A percentile compares a stretch with the other conserved stretches of the same genome.
phyloP scores from a whole-genome alignment of 2,888 invertebrate species.

The Eilema sororculum region DNA sequence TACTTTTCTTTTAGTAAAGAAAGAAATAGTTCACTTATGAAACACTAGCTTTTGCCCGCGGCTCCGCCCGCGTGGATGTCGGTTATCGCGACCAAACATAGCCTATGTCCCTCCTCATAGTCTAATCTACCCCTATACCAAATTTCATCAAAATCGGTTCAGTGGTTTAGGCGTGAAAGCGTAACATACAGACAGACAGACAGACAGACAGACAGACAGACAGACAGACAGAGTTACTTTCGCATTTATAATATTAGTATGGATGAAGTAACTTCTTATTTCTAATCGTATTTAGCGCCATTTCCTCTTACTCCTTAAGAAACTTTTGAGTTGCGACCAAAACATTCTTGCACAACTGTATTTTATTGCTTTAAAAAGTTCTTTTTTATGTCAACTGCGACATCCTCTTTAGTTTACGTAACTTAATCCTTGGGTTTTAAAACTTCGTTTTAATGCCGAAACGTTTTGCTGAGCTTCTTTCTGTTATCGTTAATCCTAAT shows the following conservation, averaged over 20 bases:
- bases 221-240: too few species aligned
- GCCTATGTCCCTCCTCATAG: too few species aligned
- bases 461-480: not conserved
- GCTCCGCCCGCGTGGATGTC: too few species aligned
- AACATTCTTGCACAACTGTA: conserved; percentile 37
- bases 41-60: too few species aligned
- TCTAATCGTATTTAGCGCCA: not conserved
- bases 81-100: too few species aligned
- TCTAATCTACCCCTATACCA: too few species aligned
- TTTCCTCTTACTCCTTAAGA: not conserved
- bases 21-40: not conserved
- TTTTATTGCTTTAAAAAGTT: conserved; percentile 47
- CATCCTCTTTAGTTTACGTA: conserved; percentile 38
- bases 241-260: too few species aligned
- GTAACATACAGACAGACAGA: too few species aligned
- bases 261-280: not conserved
- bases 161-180: too few species aligned
- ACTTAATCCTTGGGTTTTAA: conserved; percentile 25
- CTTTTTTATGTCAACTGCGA: conserved; percentile 36
- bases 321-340: conserved; percentile 25
- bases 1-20: too few species aligned
- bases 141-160: too few species aligned
- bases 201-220: too few species aligned
- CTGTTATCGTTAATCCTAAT: not conserved
- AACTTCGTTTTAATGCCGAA: not conserved